Conservation (phyloP, 2,888 invertebrate genomes). For the Melanotus villosus region DNA sequence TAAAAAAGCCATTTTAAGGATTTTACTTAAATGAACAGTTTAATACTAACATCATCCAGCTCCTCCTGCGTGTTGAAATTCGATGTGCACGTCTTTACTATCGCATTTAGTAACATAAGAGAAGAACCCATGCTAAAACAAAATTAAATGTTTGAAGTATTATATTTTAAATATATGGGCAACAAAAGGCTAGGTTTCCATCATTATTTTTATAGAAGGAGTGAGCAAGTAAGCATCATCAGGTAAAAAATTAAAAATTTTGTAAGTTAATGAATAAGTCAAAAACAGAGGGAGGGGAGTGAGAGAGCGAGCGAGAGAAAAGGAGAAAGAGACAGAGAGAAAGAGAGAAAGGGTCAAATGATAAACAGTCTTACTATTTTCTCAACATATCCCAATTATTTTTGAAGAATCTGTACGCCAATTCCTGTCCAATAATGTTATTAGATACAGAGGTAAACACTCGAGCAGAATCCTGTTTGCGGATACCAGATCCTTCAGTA, state of each 20-base stretch:
- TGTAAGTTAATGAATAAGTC: no score
- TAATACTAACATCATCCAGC: constrained; percentile 77
- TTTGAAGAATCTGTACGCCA: constrained; percentile 84
- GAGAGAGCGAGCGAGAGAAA: no score
- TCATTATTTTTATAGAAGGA: no score
- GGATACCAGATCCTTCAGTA: constrained; percentile 81
- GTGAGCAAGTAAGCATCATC: no score
- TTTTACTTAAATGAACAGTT: constrained; percentile 11
- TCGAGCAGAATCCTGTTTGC: constrained; percentile 85
- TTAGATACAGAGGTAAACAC: constrained; percentile 84
- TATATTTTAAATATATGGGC: no score
- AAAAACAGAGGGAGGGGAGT: no score
- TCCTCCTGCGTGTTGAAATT: constrained; percentile 84
- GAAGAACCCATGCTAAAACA: constrained; percentile 79
- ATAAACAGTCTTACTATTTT: constrained; percentile 84
- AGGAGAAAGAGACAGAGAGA: no score
- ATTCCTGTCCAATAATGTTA: constrained; percentile 85
- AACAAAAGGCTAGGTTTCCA: no score
- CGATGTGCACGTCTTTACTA: constrained; percentile 81
- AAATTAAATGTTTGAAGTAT: background rate
- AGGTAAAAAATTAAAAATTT: no score
- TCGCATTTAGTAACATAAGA: constrained; percentile 77
- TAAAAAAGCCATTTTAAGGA: background rate
- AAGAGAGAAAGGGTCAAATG: no score
- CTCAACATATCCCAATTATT: constrained; percentile 82